Base-by-base conservation (phyloP, 2,797 vertebrate species). In the Aldrovandia affinis region DNA sequence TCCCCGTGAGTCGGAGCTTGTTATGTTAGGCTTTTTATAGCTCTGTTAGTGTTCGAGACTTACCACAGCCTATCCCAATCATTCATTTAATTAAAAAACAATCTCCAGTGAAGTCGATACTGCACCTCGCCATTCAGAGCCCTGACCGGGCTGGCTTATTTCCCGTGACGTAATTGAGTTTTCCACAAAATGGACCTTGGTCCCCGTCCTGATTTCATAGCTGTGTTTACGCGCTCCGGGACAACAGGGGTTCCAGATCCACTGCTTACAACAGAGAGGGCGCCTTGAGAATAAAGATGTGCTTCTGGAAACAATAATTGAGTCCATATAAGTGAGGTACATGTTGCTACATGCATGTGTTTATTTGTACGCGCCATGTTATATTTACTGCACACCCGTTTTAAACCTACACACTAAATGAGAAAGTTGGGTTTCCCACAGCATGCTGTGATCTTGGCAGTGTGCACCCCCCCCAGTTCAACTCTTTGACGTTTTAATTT, bases 271-370 rank as follows among this genome's bases (percentile, higher is more conserved):
- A 36, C 2, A 2, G 20, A 44, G 18, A 80, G 52, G 18, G 42
- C 2, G 25, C 73, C 47, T 77, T 77, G 73, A 77, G 39, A 77
- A 47, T 15, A 44, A 82, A 42, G 83, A 68, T 78, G 77, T 61
- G 3, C 36, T 73, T 42, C 84, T 80, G 85, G 80, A 85, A 82
- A 61, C 73, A 63, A 63, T 65, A 39, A 52, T 61, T 73, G 59
- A 65, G 63, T 42, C 59, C 52, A 33, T 30, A 42, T 20, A 47
- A 9, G 73, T 14, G 42, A 44, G 25, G 73, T 33, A 54, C 14
- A 5, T 78, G 78, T 50, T 54, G 15, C 30, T 36, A 2, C 52
- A 50, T 14, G 2, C 6, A 28, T 7, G 28, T 54, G 78, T 57
- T 54, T 57, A 57, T 33, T 55, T 33, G 36, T 22, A 10, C 22